Base-by-base conservation (phyloP, 1,140 invertebrate species). In the Oncopeltus fasciatus region DNA sequence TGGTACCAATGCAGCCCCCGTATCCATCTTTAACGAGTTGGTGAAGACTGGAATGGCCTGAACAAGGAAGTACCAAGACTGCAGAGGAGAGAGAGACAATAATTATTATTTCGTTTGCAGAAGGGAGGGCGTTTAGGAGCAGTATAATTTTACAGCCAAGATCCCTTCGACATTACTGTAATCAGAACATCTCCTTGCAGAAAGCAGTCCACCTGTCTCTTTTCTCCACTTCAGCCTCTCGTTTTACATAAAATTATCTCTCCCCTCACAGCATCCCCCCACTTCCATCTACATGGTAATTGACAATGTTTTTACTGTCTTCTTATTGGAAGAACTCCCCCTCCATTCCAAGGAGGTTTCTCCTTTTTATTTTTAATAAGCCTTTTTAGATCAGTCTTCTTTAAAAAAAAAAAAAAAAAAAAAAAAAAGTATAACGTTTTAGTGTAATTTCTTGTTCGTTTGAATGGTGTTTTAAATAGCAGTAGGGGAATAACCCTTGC, bases 151-250 rank as follows among this genome's bases (percentile, higher is more conserved):
- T 21, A 53, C 49, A 53, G 49, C 24, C 26, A 49, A 24, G 49
- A 53, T 21, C 49, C 49, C 49, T 4, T 1, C 14, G 12, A 12
- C 24, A 53, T 53, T 53, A 53, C 49, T 24, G 49, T 53, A 53
- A 53, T 53, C 49, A 53, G 49, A 24, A 53, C 49, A 53, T 53
- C 49, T 53, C 49, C 49, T 21, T 53, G 49, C 49, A 53, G 49
- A 53, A 18, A 24, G 24, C 49, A 21, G 24, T 12, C 49, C 18
- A 24, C 49, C 14, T 46, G 21, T 24, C 49, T 53, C 26, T 12
- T 53, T 24, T 24, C 49, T 24, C 18, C 49, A 18, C 24, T 53
- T n/a, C n/a, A n/a, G n/a, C n/a, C n/a, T n/a, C n/a, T n/a, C n/a
- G n/a, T n/a, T n/a, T 53, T 53, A 53, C 49, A 53, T 53, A 53